Evolutionary conservation across 92 coral and sea anemone species (phyloP).

Genomic region (Bergia puertoricense): DNA sequence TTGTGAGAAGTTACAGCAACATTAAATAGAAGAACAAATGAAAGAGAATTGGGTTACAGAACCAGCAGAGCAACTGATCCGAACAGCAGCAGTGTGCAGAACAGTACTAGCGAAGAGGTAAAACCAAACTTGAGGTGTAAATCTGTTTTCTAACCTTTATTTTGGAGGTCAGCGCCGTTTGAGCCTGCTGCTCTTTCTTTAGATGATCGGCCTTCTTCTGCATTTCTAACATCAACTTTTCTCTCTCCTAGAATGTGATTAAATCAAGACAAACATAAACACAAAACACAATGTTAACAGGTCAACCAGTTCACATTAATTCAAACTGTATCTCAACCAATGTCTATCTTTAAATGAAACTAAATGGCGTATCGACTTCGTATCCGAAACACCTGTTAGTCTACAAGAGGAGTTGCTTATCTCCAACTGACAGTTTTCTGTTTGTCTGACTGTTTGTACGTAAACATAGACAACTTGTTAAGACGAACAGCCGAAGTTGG

Average conservation of each 20-base stretch:
- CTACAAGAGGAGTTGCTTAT: not conserved
- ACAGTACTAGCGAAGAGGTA: not conserved
- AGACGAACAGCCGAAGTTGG: too few species aligned
- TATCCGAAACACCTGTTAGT: too few species aligned
- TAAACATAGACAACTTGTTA: too few species aligned
- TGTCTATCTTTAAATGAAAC: not conserved
- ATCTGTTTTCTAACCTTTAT: slow-evolving; percentile 75
- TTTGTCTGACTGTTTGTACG: too few species aligned
- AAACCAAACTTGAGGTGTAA: not conserved
- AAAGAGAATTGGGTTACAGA: not conserved
- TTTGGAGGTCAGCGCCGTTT: slow-evolving; percentile 72
- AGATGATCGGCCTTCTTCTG: slow-evolving; percentile 80
- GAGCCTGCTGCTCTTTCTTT: slow-evolving; percentile 91
- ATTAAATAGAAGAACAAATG: too few species aligned
- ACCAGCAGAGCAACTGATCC: not conserved
- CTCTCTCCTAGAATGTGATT: slow-evolving; percentile 65
- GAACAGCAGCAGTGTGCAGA: not conserved
- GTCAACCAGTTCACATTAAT: not conserved
- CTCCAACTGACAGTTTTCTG: too few species aligned
- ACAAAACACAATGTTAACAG: not conserved
- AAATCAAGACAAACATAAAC: not conserved
- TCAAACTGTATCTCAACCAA: not conserved
- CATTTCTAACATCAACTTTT: slow-evolving; percentile 81
- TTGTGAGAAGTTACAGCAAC: not conserved
- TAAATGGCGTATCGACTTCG: too few species aligned